A percentile compares a stretch with the other conserved stretches of the same genome.
Conservation (phyloP, 2,797 vertebrate species). For the Lacerta bilineata region DNA sequence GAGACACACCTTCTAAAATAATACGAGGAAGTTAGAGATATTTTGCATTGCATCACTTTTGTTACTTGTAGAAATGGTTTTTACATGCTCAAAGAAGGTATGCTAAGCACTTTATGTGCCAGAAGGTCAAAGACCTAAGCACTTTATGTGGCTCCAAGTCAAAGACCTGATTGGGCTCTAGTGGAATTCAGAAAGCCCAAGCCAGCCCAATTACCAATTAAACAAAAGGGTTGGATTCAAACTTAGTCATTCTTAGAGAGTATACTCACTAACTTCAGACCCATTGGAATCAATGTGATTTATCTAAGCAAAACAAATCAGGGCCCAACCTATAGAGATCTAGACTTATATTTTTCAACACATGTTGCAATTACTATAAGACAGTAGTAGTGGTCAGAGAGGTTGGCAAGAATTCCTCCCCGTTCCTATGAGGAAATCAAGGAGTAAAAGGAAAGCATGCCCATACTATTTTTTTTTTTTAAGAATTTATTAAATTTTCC, state of each 20-base stretch:
- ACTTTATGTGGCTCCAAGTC: no score
- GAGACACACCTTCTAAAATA: slow-evolving; percentile 67
- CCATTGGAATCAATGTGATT: no score
- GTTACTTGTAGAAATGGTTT: slow-evolving; percentile 12
- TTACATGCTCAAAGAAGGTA: slow-evolving; percentile 38
- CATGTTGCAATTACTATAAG: background rate
- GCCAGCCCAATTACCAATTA: no score
- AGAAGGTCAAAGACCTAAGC: no score
- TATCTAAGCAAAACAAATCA: no score
- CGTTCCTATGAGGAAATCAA: no score
- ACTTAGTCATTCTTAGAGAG: no score
- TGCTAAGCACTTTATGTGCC: background rate
- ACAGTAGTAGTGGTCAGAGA: background rate
- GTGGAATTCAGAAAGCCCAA: fast-evolving
- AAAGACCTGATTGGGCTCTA: background rate
- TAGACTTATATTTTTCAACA: background rate
- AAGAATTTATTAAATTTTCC: no score
- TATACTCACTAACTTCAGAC: no score
- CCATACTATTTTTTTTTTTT: background rate
- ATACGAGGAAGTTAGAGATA: slow-evolving; percentile 71
- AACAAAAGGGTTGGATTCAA: background rate
- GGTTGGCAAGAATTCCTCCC: background rate
- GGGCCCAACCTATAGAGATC: background rate
- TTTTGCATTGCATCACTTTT: slow-evolving; percentile 46
- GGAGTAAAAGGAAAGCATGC: background rate